These are phyloP conservation scores for Rapana venosa DNA, from an alignment of 2,888 invertebrate genomes.

Conservation along the genomic window DNA sequence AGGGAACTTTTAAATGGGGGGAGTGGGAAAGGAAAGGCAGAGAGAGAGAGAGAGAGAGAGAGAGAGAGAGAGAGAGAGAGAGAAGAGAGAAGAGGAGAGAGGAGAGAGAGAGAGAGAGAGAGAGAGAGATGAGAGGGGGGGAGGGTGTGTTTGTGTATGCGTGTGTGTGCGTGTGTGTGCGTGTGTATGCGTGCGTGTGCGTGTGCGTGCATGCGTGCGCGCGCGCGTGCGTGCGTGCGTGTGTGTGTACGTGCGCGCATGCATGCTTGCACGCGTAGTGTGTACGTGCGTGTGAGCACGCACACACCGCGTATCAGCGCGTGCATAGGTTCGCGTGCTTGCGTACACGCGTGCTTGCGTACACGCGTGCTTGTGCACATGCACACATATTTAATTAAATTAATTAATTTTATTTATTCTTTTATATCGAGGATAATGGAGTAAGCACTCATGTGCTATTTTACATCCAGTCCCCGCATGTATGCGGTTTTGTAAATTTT, in stretches of 20 bases:
- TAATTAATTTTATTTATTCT: too few relatives aligned
- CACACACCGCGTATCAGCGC: too few relatives aligned
- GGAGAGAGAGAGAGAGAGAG: too few relatives aligned
- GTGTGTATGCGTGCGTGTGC: background rate
- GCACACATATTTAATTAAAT: too few relatives aligned
- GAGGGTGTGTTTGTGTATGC: background rate
- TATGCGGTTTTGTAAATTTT: too few relatives aligned
- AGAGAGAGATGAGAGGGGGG: background rate
- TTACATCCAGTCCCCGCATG: too few relatives aligned
- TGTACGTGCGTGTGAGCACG: background rate
- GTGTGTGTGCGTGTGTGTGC: background rate
- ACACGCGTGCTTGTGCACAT: too few relatives aligned
- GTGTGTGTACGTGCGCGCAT: constrained; percentile 1
- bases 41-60: background rate
- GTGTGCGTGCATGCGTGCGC: constrained; percentile 5
- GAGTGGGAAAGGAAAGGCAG: background rate
- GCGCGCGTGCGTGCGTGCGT: background rate
- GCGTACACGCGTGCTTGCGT: too few relatives aligned
- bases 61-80: background rate
- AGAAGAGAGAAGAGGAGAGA: too few relatives aligned
- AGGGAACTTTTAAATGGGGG: background rate
- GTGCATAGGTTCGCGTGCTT: too few relatives aligned
- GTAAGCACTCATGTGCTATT: too few relatives aligned
- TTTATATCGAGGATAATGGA: too few relatives aligned
- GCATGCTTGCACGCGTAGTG: background rate